phyloP scores from a whole-genome alignment of 2,888 invertebrate genomes.

The Actias luna region DNA sequence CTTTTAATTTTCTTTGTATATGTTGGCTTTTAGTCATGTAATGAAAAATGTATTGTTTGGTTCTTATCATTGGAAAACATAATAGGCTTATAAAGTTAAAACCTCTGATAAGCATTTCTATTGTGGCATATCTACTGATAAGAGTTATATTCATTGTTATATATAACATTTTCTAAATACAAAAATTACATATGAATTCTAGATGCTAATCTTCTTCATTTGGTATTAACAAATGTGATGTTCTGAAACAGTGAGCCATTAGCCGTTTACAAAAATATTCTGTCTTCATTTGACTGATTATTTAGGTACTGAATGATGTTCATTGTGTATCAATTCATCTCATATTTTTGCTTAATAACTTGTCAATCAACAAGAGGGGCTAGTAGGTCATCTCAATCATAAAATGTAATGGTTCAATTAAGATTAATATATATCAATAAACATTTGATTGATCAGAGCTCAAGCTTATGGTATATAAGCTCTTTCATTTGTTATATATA shows the following conservation, averaged over 20 bases:
- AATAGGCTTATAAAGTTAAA: not conserved
- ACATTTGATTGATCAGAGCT: not conserved
- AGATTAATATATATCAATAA: slow-evolving; percentile 54
- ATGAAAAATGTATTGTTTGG: not conserved
- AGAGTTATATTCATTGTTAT: not conserved
- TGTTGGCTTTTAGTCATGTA: not conserved
- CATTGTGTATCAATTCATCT: not conserved
- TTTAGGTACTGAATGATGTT: not conserved
- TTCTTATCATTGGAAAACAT: not conserved
- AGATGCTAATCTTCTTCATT: no score
- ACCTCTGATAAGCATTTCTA: not conserved
- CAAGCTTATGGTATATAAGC: not conserved
- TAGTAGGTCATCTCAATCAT: slow-evolving; percentile 32
- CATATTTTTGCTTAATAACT: not conserved
- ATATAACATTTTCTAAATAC: no score
- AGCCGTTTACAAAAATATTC: no score
- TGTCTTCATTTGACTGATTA: not conserved
- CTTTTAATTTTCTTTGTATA: no score
- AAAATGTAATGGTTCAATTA: slow-evolving; percentile 39
- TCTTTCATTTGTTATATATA: no score
- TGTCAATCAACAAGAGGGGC: not conserved
- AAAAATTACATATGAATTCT: no score
- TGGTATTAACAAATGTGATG: no score
- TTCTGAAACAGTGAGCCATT: no score
- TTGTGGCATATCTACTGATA: not conserved